A percentile compares a stretch with the other conserved stretches of the same genome.
Evolutionary conservation across 2,888 invertebrate genomes (phyloP).

Genomic region (Lasioglossum oenotherae): DNA sequence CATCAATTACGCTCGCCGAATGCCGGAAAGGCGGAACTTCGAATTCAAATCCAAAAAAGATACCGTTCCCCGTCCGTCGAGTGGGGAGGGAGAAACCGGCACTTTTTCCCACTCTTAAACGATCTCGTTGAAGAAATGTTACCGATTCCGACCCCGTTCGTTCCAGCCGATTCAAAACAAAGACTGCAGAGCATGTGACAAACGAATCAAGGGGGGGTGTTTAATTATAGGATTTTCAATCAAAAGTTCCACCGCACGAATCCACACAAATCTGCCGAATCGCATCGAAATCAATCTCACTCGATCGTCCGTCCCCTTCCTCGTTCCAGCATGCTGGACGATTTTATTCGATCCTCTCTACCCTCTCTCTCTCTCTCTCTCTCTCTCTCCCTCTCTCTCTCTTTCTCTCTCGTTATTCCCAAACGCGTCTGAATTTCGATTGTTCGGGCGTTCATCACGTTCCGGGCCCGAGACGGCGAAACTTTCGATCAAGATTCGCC

Average conservation of each 20-base stretch:
- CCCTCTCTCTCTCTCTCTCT: background rate
- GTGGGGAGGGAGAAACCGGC: background rate
- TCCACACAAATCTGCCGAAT: background rate
- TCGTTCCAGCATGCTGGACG: background rate
- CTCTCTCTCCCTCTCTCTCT: background rate
- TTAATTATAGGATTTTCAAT: slow-evolving; percentile 21
- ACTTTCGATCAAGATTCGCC: slow-evolving; percentile 53
- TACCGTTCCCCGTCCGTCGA: background rate
- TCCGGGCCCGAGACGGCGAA: slow-evolving; percentile 46
- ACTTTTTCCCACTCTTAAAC: background rate
- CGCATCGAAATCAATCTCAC: background rate
- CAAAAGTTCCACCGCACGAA: slow-evolving; percentile 46
- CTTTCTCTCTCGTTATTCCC: background rate
- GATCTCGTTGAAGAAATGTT: background rate
- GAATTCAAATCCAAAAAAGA: slow-evolving; percentile 36
- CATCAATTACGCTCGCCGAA: slow-evolving; percentile 26
- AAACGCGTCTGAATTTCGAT: slow-evolving; percentile 35
- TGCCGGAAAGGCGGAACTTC: slow-evolving; percentile 42
- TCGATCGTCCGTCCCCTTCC: background rate
- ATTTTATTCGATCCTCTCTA: background rate
- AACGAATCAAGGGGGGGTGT: background rate
- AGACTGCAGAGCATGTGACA: background rate
- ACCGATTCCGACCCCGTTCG: background rate
- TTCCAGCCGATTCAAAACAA: background rate
- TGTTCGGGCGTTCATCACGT: slow-evolving; percentile 1